phyloP scores from a whole-genome alignment of 2,888 invertebrate genomes.

The Yponomeuta malinellus region DNA sequence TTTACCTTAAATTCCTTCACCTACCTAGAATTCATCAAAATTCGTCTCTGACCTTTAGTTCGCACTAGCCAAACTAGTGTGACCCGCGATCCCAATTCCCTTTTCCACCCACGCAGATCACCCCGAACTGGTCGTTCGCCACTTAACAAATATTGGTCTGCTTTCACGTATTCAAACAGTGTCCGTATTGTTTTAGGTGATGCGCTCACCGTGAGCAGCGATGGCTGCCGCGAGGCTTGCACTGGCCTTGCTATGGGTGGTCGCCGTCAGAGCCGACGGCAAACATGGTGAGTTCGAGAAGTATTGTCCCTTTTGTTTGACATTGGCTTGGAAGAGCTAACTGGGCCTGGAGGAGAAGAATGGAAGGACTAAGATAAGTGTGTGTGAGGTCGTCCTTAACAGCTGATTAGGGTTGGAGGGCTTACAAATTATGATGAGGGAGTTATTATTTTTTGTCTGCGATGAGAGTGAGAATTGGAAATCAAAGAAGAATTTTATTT shows the following conservation, averaged over 20 bases:
- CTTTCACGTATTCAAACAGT: constrained; percentile 53
- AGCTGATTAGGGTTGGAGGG: too few relatives aligned
- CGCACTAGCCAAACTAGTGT: not conserved
- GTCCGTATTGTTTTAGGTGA: constrained; percentile 72
- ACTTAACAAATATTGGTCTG: constrained; percentile 46
- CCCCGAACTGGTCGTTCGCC: not conserved
- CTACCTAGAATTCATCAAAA: not conserved
- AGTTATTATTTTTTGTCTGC: too few relatives aligned
- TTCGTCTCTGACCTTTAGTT: not conserved
- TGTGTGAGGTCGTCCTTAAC: not conserved
- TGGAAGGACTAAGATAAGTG: not conserved
- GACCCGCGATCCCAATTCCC: not conserved
- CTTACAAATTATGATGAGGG: too few relatives aligned
- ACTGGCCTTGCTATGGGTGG: constrained; percentile 70
- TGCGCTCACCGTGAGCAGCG: constrained; percentile 53
- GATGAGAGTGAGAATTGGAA: too few relatives aligned
- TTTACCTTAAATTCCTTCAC: not conserved
- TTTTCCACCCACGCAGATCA: not conserved
- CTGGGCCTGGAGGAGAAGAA: not conserved
- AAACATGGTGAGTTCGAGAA: constrained; percentile 59
- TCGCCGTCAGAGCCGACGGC: constrained; percentile 54
- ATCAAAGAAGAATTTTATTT: too few relatives aligned
- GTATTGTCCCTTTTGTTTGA: constrained; percentile 3
- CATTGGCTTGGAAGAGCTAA: not conserved
- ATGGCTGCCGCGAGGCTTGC: constrained; percentile 63